A percentile compares a stretch with the other conserved stretches of the same genome.
Conservation (phyloP, 2,113 vertebrate species). For the Embiotoca jacksoni region DNA sequence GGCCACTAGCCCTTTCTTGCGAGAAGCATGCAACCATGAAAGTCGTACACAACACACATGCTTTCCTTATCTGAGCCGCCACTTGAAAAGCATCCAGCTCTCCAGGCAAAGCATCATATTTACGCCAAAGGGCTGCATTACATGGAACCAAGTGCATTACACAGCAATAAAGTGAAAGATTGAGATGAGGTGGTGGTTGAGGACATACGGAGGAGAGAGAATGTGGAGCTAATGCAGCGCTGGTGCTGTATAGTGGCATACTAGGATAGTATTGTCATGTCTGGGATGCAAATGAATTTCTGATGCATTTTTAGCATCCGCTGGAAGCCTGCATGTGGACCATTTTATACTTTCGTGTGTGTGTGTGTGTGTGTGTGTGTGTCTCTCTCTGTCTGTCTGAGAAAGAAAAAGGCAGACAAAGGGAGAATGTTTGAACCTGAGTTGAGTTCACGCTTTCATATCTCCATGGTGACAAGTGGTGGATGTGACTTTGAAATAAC, state of each 20-base stretch:
- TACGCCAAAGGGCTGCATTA: conserved; percentile 6
- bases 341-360: not conserved
- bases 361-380: not conserved
- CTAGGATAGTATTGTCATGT: conserved; percentile 16
- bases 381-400: not conserved
- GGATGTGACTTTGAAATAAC: conserved; percentile 26
- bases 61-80: conserved; percentile 22
- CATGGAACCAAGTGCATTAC: conserved; percentile 47
- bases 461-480: conserved; percentile 57
- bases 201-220: conserved; percentile 5
- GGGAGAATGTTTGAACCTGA: conserved; percentile 3
- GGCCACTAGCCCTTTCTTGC: conserved; percentile 29
- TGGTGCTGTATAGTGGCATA: not conserved
- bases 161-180: conserved; percentile 31
- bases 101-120: conserved; percentile 11
- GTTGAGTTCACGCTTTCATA: conserved; percentile 13
- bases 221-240: conserved; percentile 12
- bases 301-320: not conserved
- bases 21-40: conserved; percentile 39
- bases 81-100: conserved; percentile 27
- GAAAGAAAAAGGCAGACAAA: not conserved
- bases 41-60: conserved; percentile 10
- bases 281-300: conserved; percentile 30
- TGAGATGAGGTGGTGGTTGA: not conserved
- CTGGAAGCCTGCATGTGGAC: not conserved